Evolutionary conservation across 2,888 invertebrate species (phyloP), one percentile per base, ranked within the genome.

Genomic region (Orthosia incerta): DNA sequence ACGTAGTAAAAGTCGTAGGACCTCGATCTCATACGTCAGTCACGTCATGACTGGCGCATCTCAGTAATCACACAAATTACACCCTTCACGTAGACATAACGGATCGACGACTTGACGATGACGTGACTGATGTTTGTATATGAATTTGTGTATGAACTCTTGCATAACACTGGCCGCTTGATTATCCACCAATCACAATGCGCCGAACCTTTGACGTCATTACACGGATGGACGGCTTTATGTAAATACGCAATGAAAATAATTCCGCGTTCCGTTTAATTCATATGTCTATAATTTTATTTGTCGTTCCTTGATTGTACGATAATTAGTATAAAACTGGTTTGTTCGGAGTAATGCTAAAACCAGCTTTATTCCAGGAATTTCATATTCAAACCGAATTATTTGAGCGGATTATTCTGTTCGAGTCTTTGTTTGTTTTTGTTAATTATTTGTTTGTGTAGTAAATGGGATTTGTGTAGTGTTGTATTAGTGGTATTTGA

Each of bases 241-340:
- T 88, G 90, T 84, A 89, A 89, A 89, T 88, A 77, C 45, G 55
- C 60, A 67, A 71, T 71, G 66, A 53, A 83, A 87, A 89, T 87
- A 83, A 84, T 86, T 77, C 39, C 26, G 1, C 55, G 39, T 39
- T 13, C 74, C 20, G 67, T 80, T 85, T 80, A 82, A 84, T 82
- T 83, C 72, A 66, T 74, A 76, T 57, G 57, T 63, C 79, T 78
- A 85, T 87, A 84, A 87, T 87, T 86, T 81, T 82, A 85, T 88
- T 87, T 82, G 75, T 18, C 46, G 60, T 62, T 20, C 26, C 77
- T 72, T 82, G 76, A 86, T 86, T 85, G 76, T 70, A 76, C 80
- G 67, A 61, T 86, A 84, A 88, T 85, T 80, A 82, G 73, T 73
- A 71, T 75, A 61, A 81, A 84, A 80, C 71, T 75, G 70, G 65